phyloP scores from a whole-genome alignment of 2,113 vertebrate genomes.

The Sinocyclocheilus grahami region DNA sequence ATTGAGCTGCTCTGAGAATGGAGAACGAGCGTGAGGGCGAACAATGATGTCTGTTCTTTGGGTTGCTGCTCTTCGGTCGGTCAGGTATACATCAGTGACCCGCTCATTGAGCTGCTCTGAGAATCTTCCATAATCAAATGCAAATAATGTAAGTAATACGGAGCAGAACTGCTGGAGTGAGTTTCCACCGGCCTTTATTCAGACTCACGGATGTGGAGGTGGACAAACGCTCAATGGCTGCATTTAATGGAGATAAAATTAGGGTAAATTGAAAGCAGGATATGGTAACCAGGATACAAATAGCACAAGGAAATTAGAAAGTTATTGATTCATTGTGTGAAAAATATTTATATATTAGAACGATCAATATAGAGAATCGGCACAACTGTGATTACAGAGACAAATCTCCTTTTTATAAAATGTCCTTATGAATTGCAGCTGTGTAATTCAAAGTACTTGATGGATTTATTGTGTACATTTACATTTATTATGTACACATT shows the following conservation, averaged over 20 bases:
- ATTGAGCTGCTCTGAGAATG: slow-evolving; percentile 61
- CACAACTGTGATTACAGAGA: neutral
- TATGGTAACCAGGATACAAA: neutral
- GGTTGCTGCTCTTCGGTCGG: slow-evolving; percentile 27
- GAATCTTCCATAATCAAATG: slow-evolving; percentile 60
- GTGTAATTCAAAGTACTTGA: no score
- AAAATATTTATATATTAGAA: neutral
- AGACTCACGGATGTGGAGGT: slow-evolving; percentile 39
- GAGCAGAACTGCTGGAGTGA: slow-evolving; percentile 51
- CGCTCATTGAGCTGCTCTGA: slow-evolving; percentile 62
- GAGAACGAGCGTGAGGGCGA: slow-evolving; percentile 16
- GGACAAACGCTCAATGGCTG: slow-evolving; percentile 17
- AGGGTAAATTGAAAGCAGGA: slow-evolving; percentile 31
- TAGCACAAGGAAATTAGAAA: neutral
- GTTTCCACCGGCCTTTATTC: slow-evolving; percentile 51
- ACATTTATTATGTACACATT: no score
- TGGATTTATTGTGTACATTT: no score
- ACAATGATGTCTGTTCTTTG: slow-evolving; percentile 58
- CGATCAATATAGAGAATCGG: neutral
- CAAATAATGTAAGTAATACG: slow-evolving; percentile 65
- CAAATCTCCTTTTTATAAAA: neutral
- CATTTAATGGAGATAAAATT: slow-evolving; percentile 47
- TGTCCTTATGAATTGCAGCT: neutral
- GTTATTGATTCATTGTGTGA: neutral
- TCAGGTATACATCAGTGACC: slow-evolving; percentile 52